phyloP scores from a whole-genome alignment of 2,888 invertebrate genomes.

The Rapana venosa region DNA sequence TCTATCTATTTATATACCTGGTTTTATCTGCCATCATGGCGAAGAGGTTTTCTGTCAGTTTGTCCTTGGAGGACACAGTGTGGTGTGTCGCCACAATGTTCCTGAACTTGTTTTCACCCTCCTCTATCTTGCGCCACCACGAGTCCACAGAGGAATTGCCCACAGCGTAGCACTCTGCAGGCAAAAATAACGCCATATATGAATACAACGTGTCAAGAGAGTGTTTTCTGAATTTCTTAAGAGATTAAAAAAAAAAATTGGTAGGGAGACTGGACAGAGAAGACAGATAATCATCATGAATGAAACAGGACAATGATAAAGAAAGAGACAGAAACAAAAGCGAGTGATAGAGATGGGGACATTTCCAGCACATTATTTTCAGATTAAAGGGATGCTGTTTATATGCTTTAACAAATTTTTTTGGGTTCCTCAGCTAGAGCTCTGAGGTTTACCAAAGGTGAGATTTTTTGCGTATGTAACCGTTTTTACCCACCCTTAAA shows the following conservation, averaged over 20 bases:
- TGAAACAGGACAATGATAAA: too few species aligned
- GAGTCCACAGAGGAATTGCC: slow-evolving; percentile 48
- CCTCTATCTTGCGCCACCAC: slow-evolving; percentile 44
- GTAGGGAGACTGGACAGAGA: too few species aligned
- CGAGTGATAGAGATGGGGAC: too few species aligned
- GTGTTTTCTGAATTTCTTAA: too few species aligned
- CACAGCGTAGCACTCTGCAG: slow-evolving; percentile 43
- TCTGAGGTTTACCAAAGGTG: not conserved
- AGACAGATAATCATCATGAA: too few species aligned
- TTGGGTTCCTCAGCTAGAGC: not conserved
- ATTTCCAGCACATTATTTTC: too few species aligned
- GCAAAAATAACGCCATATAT: not conserved
- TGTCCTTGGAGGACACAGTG: slow-evolving; percentile 22
- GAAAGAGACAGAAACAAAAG: too few species aligned
- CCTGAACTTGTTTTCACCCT: slow-evolving; percentile 42
- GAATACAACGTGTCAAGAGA: too few species aligned
- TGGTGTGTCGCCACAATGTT: slow-evolving; percentile 36
- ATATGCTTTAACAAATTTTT: too few species aligned
- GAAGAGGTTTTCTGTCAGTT: slow-evolving; percentile 38
- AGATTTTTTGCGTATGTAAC: not conserved
- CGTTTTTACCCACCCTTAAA: too few species aligned
- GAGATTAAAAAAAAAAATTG: too few species aligned
- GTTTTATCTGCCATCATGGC: slow-evolving; percentile 35
- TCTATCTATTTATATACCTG: slow-evolving; percentile 27
- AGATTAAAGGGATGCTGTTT: too few species aligned